A percentile compares a stretch with the other conserved stretches of the same genome.
Evolutionary conservation across 2,797 vertebrate genomes (phyloP).

Genomic region (Molothrus aeneus): DNA sequence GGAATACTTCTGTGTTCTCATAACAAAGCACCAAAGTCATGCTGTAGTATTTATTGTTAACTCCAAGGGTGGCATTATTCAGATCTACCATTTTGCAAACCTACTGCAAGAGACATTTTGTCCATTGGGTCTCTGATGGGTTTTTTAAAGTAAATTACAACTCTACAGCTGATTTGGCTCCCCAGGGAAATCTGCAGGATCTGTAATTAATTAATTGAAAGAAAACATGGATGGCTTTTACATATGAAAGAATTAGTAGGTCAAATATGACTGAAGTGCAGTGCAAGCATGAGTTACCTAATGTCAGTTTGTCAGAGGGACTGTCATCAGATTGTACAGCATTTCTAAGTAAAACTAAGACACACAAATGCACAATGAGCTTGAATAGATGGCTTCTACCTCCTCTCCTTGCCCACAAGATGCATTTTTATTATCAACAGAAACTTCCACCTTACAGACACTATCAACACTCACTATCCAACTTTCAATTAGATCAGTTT

Average conservation of each 20-base stretch:
- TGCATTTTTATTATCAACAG: background rate
- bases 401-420: background rate
- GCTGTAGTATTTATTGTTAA: background rate
- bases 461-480: background rate
- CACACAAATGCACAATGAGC: background rate
- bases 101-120: background rate
- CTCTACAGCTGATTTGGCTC: background rate
- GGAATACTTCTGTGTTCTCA: background rate
- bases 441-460: background rate
- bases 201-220: background rate
- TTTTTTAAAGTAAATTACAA: background rate
- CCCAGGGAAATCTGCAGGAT: background rate
- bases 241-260: background rate
- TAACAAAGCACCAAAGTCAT: background rate
- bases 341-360: background rate
- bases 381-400: background rate
- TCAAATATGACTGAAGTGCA: background rate
- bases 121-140: background rate
- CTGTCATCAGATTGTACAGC: background rate
- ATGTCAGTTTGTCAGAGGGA: background rate
- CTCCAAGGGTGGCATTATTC: background rate
- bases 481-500: background rate
- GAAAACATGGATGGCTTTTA: background rate
- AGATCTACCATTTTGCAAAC: background rate
- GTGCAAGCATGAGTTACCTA: background rate